Evolutionary conservation across 2,888 invertebrate species (phyloP).

Genomic region (Sisyra terminalis): DNA sequence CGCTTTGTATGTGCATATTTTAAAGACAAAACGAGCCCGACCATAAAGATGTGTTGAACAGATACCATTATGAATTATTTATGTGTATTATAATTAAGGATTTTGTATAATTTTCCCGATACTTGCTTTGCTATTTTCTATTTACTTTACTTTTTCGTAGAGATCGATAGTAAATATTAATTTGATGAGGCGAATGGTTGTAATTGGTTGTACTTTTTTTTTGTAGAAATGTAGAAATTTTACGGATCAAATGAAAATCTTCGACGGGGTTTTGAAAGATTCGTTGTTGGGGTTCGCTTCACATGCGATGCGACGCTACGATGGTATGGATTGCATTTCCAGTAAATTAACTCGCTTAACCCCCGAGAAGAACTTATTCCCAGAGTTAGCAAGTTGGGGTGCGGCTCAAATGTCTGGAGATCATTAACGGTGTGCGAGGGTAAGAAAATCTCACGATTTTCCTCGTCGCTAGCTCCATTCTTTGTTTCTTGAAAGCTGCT

Average conservation of each 20-base stretch:
- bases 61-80: constrained; percentile 28
- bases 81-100: constrained; percentile 19
- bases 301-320: neutral
- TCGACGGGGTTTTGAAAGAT: too few relatives aligned
- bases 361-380: constrained; percentile 2
- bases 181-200: neutral
- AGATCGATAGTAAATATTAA: neutral
- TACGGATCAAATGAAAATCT: neutral
- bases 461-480: neutral
- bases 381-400: constrained; percentile 1
- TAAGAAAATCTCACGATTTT: neutral
- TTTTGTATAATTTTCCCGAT: neutral
- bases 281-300: neutral
- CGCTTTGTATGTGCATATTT: constrained; percentile 23
- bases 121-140: neutral
- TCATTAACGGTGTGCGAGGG: constrained; percentile 2
- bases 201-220: neutral
- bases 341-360: constrained; percentile 10
- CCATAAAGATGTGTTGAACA: constrained; percentile 26
- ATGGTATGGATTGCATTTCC: constrained; percentile 10
- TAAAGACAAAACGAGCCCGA: constrained; percentile 14
- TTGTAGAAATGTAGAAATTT: too few relatives aligned
- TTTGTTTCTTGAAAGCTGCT: neutral
- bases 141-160: neutral
- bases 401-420: constrained; percentile 5